Conservation (phyloP, 2,888 invertebrate species). For the Nephrocerus scutellatus region DNA sequence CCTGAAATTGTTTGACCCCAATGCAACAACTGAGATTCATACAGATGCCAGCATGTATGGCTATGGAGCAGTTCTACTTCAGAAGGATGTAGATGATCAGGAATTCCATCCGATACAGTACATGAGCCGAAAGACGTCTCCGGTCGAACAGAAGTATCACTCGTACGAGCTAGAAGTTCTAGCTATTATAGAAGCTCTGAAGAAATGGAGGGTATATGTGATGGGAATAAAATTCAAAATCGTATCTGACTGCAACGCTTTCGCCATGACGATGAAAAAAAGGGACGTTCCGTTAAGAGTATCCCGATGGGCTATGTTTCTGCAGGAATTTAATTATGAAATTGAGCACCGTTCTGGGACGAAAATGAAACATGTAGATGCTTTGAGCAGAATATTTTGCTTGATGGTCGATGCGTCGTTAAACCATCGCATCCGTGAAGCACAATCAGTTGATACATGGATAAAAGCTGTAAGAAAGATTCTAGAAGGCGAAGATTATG, state of each 20-base stretch:
- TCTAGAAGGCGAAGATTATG: constrained; percentile 4
- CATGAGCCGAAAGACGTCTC: constrained; percentile 20
- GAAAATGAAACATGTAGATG: constrained; percentile 21
- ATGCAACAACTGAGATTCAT: constrained; percentile 19
- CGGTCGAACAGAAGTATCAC: constrained; percentile 15
- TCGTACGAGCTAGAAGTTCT: constrained; percentile 25
- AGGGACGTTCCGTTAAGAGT: constrained; percentile 20
- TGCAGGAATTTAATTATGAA: constrained; percentile 15
- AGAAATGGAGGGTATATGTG: constrained; percentile 29
- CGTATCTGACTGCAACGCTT: constrained; percentile 33
- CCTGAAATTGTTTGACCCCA: constrained; percentile 17
- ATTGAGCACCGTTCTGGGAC: constrained; percentile 14
- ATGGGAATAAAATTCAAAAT: constrained; percentile 30
- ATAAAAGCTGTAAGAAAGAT: constrained; percentile 6
- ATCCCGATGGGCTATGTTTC: constrained; percentile 12
- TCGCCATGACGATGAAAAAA: constrained; percentile 33
- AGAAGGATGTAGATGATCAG: constrained; percentile 15
- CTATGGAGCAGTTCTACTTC: constrained; percentile 19
- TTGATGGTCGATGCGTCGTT: constrained; percentile 7
- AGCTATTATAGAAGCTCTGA: constrained; percentile 17
- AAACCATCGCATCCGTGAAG: background rate
- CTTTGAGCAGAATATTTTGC: constrained; percentile 16
- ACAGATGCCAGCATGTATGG: constrained; percentile 22
- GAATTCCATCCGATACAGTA: constrained; percentile 14
- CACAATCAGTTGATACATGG: background rate